Evolutionary conservation across 2,888 invertebrate genomes (phyloP), one percentile per base, ranked within the genome.

Genomic region (Petrolisthes cinctipes): DNA sequence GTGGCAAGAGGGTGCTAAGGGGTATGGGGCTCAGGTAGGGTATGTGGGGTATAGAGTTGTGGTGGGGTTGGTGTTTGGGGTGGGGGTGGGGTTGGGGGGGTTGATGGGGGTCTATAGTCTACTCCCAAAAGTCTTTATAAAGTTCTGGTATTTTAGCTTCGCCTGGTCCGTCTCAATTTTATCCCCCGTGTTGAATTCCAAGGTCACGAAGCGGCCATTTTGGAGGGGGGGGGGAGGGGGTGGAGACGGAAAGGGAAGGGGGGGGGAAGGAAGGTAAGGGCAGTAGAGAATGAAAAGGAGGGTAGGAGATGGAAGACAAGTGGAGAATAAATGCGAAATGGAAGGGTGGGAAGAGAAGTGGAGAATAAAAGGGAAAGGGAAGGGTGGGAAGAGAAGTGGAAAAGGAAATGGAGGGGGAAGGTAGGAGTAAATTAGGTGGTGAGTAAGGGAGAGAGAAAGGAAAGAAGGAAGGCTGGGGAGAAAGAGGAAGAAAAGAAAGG

Each of bases 181-280:
- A 86, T 75, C 66, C 80, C 56, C 86, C 86, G 86, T 86, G 76
- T 82, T 54, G 66, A 82, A 82, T 86, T 76, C 73, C 82, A 61
- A 14, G 61, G 61, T 61, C 61, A 61, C 61, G 61, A 6, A 6
- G 61, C 7, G 61, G 61, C 61, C 14, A 61, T 61, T 61, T 61
- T 61, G 61, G 61, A 14, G 14, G 61, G 6, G 61, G 61, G 61
- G 61, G 14, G 14, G 61, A 14, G 14, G 14, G 61, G 61, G 61
- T 14, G 7, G 61, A 61, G 61, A 61, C 6, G 61, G 61, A 9
- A 61, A 6, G 61, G 61, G 14, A 61, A n/a, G n/a, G n/a, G n/a
- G n/a, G n/a, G n/a, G n/a, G n/a, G n/a, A n/a, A n/a, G n/a, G n/a
- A n/a, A n/a, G n/a, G n/a, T n/a, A n/a, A n/a, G n/a, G n/a, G n/a